Conservation (phyloP, 2,797 vertebrate genomes). For the Bradypodion pumilum region DNA sequence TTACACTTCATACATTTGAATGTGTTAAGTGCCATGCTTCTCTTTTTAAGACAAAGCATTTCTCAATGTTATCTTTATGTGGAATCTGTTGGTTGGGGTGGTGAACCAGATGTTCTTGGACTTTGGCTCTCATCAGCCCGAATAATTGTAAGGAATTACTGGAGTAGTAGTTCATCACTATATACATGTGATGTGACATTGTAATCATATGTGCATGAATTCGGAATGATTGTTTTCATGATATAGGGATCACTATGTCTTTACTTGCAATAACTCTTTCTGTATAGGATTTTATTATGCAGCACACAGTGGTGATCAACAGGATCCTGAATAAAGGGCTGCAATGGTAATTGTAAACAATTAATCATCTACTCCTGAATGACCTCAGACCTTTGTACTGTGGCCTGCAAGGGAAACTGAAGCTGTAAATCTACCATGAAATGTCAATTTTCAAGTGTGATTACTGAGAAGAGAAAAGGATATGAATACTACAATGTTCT, state of each 20-base stretch:
- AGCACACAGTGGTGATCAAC: neutral
- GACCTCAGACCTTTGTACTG: neutral
- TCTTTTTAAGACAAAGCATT: neutral
- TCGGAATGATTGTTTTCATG: neutral
- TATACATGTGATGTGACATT: neutral
- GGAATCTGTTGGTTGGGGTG: neutral
- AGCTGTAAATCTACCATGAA: too few relatives aligned
- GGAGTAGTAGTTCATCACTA: neutral
- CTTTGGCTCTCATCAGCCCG: neutral
- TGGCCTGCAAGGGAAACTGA: neutral
- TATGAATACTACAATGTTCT: fast-evolving
- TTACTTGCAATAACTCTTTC: neutral
- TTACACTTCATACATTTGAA: neutral
- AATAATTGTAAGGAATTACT: neutral
- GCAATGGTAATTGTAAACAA: neutral
- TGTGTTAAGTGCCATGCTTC: too few relatives aligned
- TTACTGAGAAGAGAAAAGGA: neutral
- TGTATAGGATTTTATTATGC: neutral
- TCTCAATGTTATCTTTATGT: neutral
- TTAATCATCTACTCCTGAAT: neutral
- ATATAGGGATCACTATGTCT: neutral
- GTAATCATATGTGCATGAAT: neutral
- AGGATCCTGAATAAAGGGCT: too few relatives aligned
- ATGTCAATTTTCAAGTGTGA: neutral
- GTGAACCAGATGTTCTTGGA: neutral